phyloP scores from a whole-genome alignment of 2,888 invertebrate species.

The Athrips mouffetella region DNA sequence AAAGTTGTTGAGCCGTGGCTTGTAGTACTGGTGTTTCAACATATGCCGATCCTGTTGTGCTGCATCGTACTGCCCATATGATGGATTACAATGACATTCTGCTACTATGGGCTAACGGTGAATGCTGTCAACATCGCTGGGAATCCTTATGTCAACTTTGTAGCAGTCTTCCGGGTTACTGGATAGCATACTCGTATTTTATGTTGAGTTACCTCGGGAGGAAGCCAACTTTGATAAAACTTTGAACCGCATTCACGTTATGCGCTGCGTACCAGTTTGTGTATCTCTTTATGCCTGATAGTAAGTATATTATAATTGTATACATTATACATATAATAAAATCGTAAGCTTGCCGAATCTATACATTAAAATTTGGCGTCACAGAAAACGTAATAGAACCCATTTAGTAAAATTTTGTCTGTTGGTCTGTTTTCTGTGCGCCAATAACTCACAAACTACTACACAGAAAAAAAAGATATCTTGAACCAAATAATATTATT shows the following conservation, averaged over 20 bases:
- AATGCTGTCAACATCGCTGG: constrained; percentile 85
- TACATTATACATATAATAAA: too few species aligned
- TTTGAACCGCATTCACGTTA: constrained; percentile 79
- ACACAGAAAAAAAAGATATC: too few species aligned
- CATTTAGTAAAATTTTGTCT: too few species aligned
- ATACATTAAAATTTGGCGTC: too few species aligned
- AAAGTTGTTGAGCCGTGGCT: constrained; percentile 28
- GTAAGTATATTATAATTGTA: constrained; percentile 36
- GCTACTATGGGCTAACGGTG: constrained; percentile 88
- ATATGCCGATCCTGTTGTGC: constrained; percentile 61
- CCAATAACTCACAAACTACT: too few species aligned
- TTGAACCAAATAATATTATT: too few species aligned
- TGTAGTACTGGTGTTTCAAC: constrained; percentile 50
- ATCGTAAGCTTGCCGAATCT: too few species aligned
- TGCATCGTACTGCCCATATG: constrained; percentile 81
- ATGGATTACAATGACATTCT: constrained; percentile 87
- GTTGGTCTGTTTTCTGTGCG: too few species aligned
- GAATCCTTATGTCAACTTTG: constrained; percentile 85
- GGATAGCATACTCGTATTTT: constrained; percentile 76
- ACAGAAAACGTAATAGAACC: too few species aligned
- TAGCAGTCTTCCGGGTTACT: constrained; percentile 82
- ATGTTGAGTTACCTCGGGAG: constrained; percentile 81
- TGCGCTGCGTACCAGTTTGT: constrained; percentile 71
- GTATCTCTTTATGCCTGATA: constrained; percentile 68
- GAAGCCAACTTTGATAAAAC: constrained; percentile 76